These are phyloP conservation scores for Megaceryle alcyon DNA, from an alignment of 2,797 vertebrate genomes.

Conservation along the genomic window DNA sequence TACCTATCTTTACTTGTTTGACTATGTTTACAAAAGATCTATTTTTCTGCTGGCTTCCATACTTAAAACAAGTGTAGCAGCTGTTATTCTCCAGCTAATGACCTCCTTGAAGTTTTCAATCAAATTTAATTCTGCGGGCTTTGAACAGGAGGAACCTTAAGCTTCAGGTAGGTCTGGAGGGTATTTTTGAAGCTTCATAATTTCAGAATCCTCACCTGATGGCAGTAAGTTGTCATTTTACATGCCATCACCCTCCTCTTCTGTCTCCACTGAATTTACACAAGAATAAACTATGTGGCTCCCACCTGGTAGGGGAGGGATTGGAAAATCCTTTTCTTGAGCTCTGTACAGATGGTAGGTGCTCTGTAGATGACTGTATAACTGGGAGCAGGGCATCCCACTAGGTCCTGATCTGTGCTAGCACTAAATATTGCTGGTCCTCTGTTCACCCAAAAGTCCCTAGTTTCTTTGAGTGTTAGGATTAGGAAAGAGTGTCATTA, in stretches of 20 bases:
- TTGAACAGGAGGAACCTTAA: neutral
- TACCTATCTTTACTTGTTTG: neutral
- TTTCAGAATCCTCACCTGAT: neutral
- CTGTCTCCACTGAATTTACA: neutral
- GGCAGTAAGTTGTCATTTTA: neutral
- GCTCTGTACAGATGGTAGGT: rapidly evolving
- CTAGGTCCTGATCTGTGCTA: neutral
- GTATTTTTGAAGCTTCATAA: neutral
- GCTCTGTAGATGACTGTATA: neutral
- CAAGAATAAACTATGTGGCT: neutral
- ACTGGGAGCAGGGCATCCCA: neutral
- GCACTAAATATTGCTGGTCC: neutral
- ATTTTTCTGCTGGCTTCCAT: neutral
- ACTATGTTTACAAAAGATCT: neutral
- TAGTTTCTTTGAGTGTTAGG: neutral
- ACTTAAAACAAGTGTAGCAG: neutral
- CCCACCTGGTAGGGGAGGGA: neutral
- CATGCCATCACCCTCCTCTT: neutral
- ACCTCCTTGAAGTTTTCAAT: neutral
- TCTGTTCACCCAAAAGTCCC: neutral
- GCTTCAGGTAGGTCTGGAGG: neutral
- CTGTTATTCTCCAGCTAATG: neutral
- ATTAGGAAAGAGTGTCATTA: neutral
- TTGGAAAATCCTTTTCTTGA: neutral
- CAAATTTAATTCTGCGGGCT: neutral